phyloP scores from a whole-genome alignment of 2,113 vertebrate genomes.

The Microtus pennsylvanicus region DNA sequence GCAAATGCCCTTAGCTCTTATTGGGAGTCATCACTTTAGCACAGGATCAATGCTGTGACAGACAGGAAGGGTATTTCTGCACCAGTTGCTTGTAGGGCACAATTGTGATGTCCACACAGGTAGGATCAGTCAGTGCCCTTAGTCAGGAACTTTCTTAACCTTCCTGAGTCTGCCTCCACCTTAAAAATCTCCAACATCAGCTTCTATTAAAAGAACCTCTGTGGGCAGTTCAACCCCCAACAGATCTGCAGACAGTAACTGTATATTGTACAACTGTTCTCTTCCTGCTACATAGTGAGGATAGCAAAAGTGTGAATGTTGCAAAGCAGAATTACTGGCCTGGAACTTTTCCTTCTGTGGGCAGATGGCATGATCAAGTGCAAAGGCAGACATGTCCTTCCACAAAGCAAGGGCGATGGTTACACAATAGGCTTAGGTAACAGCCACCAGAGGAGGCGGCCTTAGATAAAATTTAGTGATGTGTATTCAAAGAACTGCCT shows the following conservation, averaged over 20 bases:
- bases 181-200: constrained; percentile 17
- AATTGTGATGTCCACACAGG: not conserved
- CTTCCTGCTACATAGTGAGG: not conserved
- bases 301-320: constrained; percentile 59
- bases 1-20: not conserved
- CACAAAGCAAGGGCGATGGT: constrained; percentile 64
- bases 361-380: constrained; percentile 74
- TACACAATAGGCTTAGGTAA: constrained; percentile 67
- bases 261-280: not conserved
- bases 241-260: constrained; percentile 41
- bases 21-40: not conserved
- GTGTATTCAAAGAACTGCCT: constrained; percentile 9
- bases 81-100: not conserved
- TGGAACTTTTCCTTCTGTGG: constrained; percentile 78
- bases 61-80: not conserved
- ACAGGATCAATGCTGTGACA: not conserved
- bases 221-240: not conserved
- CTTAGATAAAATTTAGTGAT: constrained; percentile 26
- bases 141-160: not conserved
- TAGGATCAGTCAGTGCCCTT: not conserved
- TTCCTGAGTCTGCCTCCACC: not conserved
- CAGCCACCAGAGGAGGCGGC: not conserved
- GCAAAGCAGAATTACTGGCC: constrained; percentile 70
- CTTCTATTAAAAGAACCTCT: not conserved
- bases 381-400: constrained; percentile 68